Percentiles rank a stretch among this genome's conserved stretches.
Evolutionary conservation across 2,888 invertebrate genomes (phyloP).

Genomic region (Orthosia incerta): DNA sequence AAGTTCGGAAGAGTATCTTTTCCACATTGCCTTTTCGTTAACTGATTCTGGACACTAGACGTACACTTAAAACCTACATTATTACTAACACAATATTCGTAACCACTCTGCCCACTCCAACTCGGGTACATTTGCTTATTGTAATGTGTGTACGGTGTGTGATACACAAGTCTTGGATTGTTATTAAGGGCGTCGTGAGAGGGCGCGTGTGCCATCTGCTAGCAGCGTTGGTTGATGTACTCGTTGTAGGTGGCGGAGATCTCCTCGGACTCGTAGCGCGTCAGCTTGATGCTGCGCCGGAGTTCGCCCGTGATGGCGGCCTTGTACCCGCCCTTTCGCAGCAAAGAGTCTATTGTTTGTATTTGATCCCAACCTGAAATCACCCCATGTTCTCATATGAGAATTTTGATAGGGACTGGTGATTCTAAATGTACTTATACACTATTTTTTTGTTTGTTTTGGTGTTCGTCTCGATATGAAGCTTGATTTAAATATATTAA

Average conservation of each 20-base stretch:
- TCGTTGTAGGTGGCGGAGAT: conserved; percentile 97
- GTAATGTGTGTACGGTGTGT: conserved; percentile 60
- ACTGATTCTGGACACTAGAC: conserved; percentile 75
- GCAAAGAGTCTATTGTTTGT: conserved; percentile 99
- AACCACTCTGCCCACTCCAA: conserved; percentile 68
- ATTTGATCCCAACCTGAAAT: conserved; percentile 98
- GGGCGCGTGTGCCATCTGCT: conserved; percentile 92
- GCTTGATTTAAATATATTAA: not conserved
- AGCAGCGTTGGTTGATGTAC: conserved; percentile 94
- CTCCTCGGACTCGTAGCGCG: conserved; percentile 99
- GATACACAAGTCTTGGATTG: conserved; percentile 66
- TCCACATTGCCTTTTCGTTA: conserved; percentile 56
- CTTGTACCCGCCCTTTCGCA: conserved; percentile 99
- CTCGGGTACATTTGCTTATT: conserved; percentile 63
- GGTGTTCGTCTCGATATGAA: not conserved
- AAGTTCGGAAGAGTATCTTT: conserved; percentile 46
- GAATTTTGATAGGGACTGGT: not conserved
- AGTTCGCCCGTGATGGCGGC: conserved; percentile 96
- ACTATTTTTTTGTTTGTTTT: conserved; percentile 20
- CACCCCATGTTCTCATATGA: conserved; percentile 13
- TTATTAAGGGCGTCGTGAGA: conserved; percentile 51
- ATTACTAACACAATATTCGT: conserved; percentile 75
- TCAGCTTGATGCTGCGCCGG: conserved; percentile 97
- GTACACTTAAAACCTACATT: conserved; percentile 85
- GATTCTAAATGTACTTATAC: conserved; percentile 41